Evolutionary conservation across 2,113 vertebrate genomes (phyloP).

Genomic region (Gobiocypris rarus): DNA sequence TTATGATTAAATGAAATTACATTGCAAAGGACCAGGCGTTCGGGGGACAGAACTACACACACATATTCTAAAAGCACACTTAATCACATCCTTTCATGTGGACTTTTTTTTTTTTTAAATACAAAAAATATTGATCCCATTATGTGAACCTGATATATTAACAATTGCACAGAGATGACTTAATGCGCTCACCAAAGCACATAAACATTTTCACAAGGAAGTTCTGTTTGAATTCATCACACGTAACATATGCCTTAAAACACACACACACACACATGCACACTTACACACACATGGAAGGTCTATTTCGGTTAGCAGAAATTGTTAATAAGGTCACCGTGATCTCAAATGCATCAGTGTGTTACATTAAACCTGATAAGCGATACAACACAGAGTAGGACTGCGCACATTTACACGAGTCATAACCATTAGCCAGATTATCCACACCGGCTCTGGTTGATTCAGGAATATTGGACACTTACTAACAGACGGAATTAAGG

Average conservation of each 20-base stretch:
- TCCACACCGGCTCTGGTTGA: slow-evolving; percentile 17
- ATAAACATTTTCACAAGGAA: slow-evolving; percentile 39
- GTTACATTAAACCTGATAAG: slow-evolving; percentile 46
- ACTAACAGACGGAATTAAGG: slow-evolving; percentile 52
- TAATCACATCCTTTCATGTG: too few relatives aligned
- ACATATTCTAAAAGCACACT: slow-evolving; percentile 25
- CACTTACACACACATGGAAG: background rate
- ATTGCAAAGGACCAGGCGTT: background rate
- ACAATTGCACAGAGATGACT: slow-evolving; percentile 45
- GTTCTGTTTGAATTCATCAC: slow-evolving; percentile 12
- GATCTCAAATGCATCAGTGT: slow-evolving; percentile 45
- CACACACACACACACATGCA: background rate
- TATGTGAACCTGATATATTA: slow-evolving; percentile 40
- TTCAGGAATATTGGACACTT: slow-evolving; percentile 38
- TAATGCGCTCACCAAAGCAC: slow-evolving; percentile 45
- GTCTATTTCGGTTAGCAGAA: slow-evolving; percentile 22
- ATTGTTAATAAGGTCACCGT: slow-evolving; percentile 27
- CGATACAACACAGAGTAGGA: slow-evolving; percentile 30
- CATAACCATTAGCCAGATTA: slow-evolving; percentile 17
- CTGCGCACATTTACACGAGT: slow-evolving; percentile 39
- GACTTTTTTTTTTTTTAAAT: slow-evolving; percentile 15
- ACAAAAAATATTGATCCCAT: slow-evolving; percentile 50
- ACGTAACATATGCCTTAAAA: slow-evolving; percentile 31
- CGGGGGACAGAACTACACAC: background rate
- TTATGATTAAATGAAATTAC: slow-evolving; percentile 18